Percentiles rank a stretch among this genome's conserved stretches.
These are phyloP conservation scores for Psilopogon haemacephalus DNA, from an alignment of 2,113 vertebrate species.

Conservation along the genomic window DNA sequence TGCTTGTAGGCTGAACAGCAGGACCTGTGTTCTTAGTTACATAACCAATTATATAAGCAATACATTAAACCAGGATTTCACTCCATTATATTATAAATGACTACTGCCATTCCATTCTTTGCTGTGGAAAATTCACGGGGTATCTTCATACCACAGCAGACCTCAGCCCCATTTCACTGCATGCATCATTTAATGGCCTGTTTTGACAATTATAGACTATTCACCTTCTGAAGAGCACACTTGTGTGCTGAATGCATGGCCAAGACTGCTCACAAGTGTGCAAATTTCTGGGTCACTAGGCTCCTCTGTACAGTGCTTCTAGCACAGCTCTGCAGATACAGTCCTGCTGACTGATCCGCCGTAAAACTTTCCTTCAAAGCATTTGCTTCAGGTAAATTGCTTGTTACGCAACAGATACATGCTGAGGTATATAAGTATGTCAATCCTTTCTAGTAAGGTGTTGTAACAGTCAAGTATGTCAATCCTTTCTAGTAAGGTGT, in stretches of 20 bases:
- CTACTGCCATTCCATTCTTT: not conserved
- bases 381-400: not conserved
- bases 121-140: not conserved
- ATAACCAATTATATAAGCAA: not conserved
- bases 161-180: not conserved
- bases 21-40: not conserved
- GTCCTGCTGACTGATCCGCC: not conserved
- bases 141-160: not conserved
- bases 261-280: not conserved
- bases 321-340: not conserved
- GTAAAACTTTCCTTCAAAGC: not conserved
- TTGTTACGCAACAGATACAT: not conserved
- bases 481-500: not conserved
- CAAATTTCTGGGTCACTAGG: not conserved
- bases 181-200: not conserved
- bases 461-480: not conserved
- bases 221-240: not conserved
- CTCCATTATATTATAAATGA: not conserved
- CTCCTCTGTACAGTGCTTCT: not conserved
- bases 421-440: not conserved
- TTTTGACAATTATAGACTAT: not conserved
- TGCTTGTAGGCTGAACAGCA: not conserved
- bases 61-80: not conserved
- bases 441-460: not conserved
- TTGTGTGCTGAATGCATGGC: accelerated